These are phyloP conservation scores for Chironomus tepperi DNA, from an alignment of 1,140 invertebrate species.

Conservation along the genomic window DNA sequence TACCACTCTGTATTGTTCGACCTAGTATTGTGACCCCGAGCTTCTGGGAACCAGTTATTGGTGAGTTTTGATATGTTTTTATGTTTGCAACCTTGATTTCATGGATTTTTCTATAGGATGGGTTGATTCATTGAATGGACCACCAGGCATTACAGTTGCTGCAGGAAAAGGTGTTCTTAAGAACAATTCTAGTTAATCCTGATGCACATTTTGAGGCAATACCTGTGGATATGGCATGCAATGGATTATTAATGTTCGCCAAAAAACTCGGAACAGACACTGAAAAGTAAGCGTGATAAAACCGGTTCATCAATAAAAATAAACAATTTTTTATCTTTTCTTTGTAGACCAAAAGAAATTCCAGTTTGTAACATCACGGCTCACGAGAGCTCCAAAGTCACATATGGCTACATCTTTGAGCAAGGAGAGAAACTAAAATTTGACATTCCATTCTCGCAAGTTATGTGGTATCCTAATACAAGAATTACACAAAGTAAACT, in stretches of 20 bases:
- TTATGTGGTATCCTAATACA: constrained; percentile 74
- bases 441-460: constrained; percentile 68
- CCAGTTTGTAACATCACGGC: constrained; percentile 69
- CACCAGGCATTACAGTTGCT: constrained; percentile 42
- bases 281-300: neutral
- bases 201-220: constrained; percentile 62
- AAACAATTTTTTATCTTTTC: constrained; percentile 25
- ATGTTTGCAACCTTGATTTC: neutral
- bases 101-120: neutral
- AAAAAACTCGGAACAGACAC: constrained; percentile 45
- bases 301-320: neutral
- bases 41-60: constrained; percentile 54
- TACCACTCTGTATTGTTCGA: constrained; percentile 55
- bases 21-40: constrained; percentile 63
- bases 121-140: constrained; percentile 85
- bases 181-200: constrained; percentile 69
- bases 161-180: constrained; percentile 80
- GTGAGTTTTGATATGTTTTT: constrained; percentile 54
- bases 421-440: constrained; percentile 56
- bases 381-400: constrained; percentile 50
- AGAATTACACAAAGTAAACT: constrained; percentile 63
- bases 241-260: constrained; percentile 62
- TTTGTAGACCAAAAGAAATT: constrained; percentile 48
- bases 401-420: constrained; percentile 73
- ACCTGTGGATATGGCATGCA: constrained; percentile 80